Evolutionary conservation across 2,113 vertebrate genomes (phyloP), one percentile per base, ranked within the genome.

Genomic region (Callocephalon fimbriatum): DNA sequence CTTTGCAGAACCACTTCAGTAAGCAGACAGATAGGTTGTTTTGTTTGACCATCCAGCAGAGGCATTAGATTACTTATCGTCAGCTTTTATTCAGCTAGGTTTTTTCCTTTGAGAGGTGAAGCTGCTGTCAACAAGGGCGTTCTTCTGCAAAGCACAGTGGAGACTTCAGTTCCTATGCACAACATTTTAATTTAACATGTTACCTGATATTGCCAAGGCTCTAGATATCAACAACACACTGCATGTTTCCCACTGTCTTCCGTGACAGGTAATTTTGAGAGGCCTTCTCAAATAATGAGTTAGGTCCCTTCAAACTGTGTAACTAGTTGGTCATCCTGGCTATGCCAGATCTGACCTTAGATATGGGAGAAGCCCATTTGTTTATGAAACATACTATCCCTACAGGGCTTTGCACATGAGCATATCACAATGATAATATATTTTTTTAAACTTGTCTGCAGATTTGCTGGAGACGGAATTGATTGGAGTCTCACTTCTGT

Each of bases 161-260:
- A 48, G 58, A 54, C 37, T 27, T 80, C 35, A 5, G 8, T 76
- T 66, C 51, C 51, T 38, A 7, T 0, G 2, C 18, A 42, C 19
- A 68, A 12, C 21, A 2, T 71, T 85, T 54, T 38, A 19, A 40
- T 8, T 23, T 68, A 23, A 27, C 5, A 5, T 2, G 0, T 44
- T 27, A 31, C 68, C 5, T 54, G 19, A 6, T 68, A 10, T 37
- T 65, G 25, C 32, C 44, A 42, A 32, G 16, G 25, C 22, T 75
- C 20, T 32, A 58, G 31, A 8, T 6, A 26, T 3, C 31, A 79
- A 16, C 38, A 68, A 9, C 40, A 65, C 40, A 15, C n/a, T 21
- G 25, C 45, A 16, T 0, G 1, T 73, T 73, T 77, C 53, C 19
- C 27, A 6, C 26, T 6, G 0, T n/a, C 12, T 61, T 20, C 23